phyloP scores from a whole-genome alignment of 2,888 invertebrate species.

The Eurytoma californica region DNA sequence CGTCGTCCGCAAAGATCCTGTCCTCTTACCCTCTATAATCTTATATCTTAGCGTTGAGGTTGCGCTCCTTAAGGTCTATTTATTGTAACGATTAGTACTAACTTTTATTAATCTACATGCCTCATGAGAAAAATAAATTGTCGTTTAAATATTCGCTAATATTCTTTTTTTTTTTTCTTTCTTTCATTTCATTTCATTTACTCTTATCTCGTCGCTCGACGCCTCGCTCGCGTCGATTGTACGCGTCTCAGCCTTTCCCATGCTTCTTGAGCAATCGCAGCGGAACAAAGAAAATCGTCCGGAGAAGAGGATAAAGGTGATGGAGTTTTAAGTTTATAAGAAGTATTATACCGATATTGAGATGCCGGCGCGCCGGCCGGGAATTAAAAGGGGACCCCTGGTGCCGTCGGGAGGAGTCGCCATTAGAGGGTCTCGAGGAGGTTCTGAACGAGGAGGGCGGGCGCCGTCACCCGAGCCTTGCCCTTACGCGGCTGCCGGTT shows the following conservation, averaged over 20 bases:
- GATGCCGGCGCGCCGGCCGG: too few species aligned
- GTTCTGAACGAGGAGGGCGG: slow-evolving; percentile 70
- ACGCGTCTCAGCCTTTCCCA: too few species aligned
- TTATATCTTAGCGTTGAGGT: neutral
- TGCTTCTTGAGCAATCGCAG: too few species aligned
- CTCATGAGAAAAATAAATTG: slow-evolving; percentile 65
- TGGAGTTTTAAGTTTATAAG: too few species aligned
- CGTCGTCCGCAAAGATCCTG: slow-evolving; percentile 18
- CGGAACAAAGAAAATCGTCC: too few species aligned
- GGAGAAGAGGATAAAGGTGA: too few species aligned
- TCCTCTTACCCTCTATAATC: too few species aligned
- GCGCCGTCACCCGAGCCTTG: slow-evolving; percentile 68
- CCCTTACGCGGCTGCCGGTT: slow-evolving; percentile 67
- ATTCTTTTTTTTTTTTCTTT: neutral
- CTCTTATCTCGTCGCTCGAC: too few species aligned
- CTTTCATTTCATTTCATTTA: too few species aligned
- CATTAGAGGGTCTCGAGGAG: slow-evolving; percentile 71
- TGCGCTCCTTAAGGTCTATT: slow-evolving; percentile 10
- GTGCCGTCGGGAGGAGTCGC: slow-evolving; percentile 34
- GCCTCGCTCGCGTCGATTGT: too few species aligned
- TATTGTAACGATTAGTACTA: slow-evolving; percentile 39
- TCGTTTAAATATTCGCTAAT: slow-evolving; percentile 35
- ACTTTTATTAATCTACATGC: slow-evolving; percentile 29
- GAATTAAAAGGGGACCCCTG: too few species aligned
- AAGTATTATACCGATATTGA: too few species aligned